Conservation (phyloP, 2,797 vertebrate genomes). For the Myotis planiceps region DNA sequence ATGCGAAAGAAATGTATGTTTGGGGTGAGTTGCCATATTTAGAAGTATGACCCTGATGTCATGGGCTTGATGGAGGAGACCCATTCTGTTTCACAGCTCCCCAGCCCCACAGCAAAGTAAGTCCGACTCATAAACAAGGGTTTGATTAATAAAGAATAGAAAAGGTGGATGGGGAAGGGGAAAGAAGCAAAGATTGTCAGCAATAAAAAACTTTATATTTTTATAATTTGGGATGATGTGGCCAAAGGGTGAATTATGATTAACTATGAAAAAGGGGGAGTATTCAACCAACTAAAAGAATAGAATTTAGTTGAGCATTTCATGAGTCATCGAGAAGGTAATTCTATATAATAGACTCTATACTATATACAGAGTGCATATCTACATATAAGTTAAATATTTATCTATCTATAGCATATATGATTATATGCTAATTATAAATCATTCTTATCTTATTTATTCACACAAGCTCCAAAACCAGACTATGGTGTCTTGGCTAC, state of each 20-base stretch:
- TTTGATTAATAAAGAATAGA: neutral
- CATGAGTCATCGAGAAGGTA: neutral
- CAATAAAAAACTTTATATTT: neutral
- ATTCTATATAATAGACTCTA: neutral
- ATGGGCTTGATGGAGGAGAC: neutral
- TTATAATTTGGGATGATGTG: neutral
- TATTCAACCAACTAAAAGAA: neutral
- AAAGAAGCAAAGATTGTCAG: neutral
- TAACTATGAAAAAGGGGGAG: neutral
- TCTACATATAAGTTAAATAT: neutral
- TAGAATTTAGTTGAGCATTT: neutral
- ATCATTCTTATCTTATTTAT: slow-evolving; percentile 36
- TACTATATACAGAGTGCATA: neutral
- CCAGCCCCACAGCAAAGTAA: neutral
- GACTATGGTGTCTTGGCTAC: neutral
- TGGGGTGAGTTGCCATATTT: neutral
- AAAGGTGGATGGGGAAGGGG: neutral
- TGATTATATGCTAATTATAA: neutral
- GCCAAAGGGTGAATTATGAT: neutral
- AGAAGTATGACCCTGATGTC: neutral
- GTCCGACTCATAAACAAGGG: neutral
- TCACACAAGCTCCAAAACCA: neutral
- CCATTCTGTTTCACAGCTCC: neutral
- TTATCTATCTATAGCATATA: neutral
- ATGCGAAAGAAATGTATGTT: neutral